These are phyloP conservation scores for Cottoperca gobio DNA, from an alignment of 2,797 vertebrate species.

Conservation along the genomic window DNA sequence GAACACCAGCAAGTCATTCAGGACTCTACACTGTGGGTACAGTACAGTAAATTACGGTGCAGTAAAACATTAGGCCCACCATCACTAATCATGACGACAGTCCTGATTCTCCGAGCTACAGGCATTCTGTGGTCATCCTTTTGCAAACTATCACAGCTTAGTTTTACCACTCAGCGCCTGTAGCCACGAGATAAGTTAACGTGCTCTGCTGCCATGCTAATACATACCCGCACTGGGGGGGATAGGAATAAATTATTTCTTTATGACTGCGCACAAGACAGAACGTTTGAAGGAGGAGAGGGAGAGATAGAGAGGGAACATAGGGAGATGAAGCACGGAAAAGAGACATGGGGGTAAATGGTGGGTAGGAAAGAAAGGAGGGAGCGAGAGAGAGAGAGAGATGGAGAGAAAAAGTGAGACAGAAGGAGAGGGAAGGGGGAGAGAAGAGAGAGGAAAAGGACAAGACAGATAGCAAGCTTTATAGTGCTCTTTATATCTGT, in stretches of 20 bases:
- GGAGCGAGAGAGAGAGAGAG: constrained; percentile 21
- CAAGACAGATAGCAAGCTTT: constrained; percentile 31
- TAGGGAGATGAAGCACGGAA: constrained; percentile 51
- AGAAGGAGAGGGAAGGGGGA: constrained; percentile 25
- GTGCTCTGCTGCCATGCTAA: constrained; percentile 76
- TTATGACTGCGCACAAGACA: constrained; percentile 74
- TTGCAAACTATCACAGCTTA: constrained; percentile 81
- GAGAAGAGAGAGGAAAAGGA: constrained; percentile 35
- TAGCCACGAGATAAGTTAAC: constrained; percentile 82
- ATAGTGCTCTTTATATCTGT: constrained; percentile 31
- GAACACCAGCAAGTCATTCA: constrained; percentile 42
- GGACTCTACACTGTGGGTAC: constrained; percentile 26
- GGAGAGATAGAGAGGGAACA: constrained; percentile 39
- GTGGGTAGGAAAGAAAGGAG: constrained; percentile 36
- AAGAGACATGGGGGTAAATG: constrained; percentile 39
- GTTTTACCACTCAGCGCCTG: constrained; percentile 79
- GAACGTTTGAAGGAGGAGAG: constrained; percentile 58
- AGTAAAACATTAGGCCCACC: constrained; percentile 73
- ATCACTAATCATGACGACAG: constrained; percentile 76
- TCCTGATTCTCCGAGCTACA: constrained; percentile 78
- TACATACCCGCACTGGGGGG: constrained; percentile 63
- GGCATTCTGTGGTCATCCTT: constrained; percentile 76
- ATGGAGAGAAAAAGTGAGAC: too few relatives aligned
- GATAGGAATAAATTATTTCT: constrained; percentile 79
- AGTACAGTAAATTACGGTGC: constrained; percentile 64